phyloP scores from a whole-genome alignment of 2,888 invertebrate genomes.

The Saturnia japonica region DNA sequence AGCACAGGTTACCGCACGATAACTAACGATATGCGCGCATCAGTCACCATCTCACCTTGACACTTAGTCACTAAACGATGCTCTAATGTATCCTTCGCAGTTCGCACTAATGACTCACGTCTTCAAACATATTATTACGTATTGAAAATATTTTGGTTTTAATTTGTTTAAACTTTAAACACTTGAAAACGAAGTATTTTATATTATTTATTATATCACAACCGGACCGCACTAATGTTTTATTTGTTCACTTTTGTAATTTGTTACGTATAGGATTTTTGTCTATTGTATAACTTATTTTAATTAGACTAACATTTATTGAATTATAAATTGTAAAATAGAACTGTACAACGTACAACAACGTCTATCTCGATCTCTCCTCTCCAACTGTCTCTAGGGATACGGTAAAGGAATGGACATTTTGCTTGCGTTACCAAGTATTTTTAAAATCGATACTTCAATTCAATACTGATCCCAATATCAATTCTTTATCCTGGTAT shows the following conservation, averaged over 20 bases:
- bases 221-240: neutral
- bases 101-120: slow-evolving; percentile 49
- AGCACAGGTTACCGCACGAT: slow-evolving; percentile 27
- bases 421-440: too few species aligned
- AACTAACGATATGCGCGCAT: slow-evolving; percentile 34
- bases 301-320: neutral
- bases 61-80: slow-evolving; percentile 59
- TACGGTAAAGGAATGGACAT: too few species aligned
- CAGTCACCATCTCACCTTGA: slow-evolving; percentile 53
- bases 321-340: neutral
- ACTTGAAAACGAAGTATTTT: neutral
- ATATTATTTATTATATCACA: neutral
- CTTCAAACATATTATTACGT: slow-evolving; percentile 21
- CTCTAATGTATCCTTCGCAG: slow-evolving; percentile 42
- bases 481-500: too few species aligned
- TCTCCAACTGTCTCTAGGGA: too few species aligned
- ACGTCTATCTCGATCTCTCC: too few species aligned
- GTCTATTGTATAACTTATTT: neutral
- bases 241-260: neutral
- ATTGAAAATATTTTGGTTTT: neutral
- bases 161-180: slow-evolving; percentile 18
- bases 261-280: neutral
- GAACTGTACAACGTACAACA: too few species aligned
- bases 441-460: too few species aligned
- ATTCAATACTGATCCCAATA: too few species aligned